Conservation (phyloP, 2,888 invertebrate species). For the Aleiodes leptofemur region DNA sequence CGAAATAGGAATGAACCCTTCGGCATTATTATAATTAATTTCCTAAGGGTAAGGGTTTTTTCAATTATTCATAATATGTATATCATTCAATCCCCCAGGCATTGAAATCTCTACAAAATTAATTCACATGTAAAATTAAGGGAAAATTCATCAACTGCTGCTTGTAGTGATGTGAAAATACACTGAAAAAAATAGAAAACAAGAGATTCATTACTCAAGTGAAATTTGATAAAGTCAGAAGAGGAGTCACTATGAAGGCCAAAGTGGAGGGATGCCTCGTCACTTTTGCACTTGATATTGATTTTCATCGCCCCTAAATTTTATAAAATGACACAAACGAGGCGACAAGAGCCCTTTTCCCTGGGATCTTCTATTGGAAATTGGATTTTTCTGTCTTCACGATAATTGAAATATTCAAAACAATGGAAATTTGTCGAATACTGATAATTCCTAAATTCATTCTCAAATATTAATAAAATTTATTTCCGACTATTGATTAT, state of each 20-base stretch:
- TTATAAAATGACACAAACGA: not conserved
- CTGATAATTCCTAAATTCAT: not conserved
- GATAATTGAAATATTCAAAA: not conserved
- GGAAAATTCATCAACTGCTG: too few species aligned
- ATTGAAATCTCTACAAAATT: too few species aligned
- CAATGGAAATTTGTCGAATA: not conserved
- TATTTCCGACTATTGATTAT: not conserved
- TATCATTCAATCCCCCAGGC: too few species aligned
- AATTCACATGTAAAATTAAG: too few species aligned
- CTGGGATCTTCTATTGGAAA: not conserved
- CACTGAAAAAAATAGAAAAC: too few species aligned
- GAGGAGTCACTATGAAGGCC: not conserved
- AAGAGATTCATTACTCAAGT: not conserved
- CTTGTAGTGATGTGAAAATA: too few species aligned
- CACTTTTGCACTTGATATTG: not conserved
- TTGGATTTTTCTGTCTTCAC: not conserved
- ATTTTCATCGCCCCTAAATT: not conserved
- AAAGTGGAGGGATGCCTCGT: not conserved
- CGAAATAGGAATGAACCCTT: too few species aligned
- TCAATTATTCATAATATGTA: too few species aligned
- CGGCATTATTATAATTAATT: too few species aligned
- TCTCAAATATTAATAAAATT: not conserved
- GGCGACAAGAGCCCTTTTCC: not conserved
- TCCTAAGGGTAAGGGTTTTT: too few species aligned
- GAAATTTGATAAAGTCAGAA: slow-evolving; percentile 15